Evolutionary conservation across 2,113 vertebrate genomes (phyloP), one percentile per base, ranked within the genome.

Genomic region (Peromyscus leucopus): DNA sequence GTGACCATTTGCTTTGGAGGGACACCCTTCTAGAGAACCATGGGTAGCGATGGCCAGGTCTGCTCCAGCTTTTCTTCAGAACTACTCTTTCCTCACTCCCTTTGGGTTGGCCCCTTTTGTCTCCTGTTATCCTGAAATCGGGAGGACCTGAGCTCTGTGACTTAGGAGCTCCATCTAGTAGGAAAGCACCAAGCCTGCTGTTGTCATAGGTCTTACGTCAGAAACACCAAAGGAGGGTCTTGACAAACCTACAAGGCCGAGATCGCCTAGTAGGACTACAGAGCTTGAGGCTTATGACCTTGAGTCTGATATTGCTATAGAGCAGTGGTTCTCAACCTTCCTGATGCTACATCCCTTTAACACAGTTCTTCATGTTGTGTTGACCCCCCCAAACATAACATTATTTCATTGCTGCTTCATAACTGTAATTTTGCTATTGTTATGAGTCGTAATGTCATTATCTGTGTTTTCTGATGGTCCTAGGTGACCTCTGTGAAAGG

Each of bases 1-100:
- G 36, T 17, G 16, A 78, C 59, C 39, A 39, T 96, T 89, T 89
- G 78, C 76, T 87, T 86, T 84, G 74, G 67, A 95, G 31, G 21
- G 28, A 48, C 0, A 3, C 24, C 75, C 48, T 31, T 8, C 39
- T 61, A 15, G 13, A 65, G 46, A 61, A 67, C 11, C 3, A 11
- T 69, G 5, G 46, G 42, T 22, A 21, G 57, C 26, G 46, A 84
- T 85, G 57, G 42, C 42, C 69, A 36, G 17, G 22, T 95, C 78
- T 92, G n/a, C 46, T 36, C 28, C 24, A 5, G 1, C 39, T 90
- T 75, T 59, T 59, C 71, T 69, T 90, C 59, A 65, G 69, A 88
- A 95, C 85, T 28, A 75, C 1, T 71, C 3, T 80, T 75, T 71
- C 55, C 46, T 87, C 33, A 19, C 9, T 79, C 69, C 21, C 57